phyloP scores from a whole-genome alignment of 2,113 vertebrate species.

The Falco punctatus region DNA sequence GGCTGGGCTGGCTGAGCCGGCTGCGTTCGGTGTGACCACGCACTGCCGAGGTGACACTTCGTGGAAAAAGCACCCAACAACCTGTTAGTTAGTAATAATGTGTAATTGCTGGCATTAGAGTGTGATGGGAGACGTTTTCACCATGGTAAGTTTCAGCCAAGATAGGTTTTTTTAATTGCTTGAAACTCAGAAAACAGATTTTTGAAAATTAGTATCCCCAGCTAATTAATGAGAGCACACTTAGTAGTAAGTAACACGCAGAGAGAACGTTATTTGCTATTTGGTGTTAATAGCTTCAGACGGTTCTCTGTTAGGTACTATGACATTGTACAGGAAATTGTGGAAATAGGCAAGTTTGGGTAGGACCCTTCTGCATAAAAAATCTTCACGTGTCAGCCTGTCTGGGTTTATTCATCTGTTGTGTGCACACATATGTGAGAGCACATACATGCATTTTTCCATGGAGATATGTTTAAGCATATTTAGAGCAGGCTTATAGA shows the following conservation, averaged over 20 bases:
- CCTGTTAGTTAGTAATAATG: too few species aligned
- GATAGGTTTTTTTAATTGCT: not conserved
- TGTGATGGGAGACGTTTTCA: not conserved
- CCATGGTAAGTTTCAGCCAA: not conserved
- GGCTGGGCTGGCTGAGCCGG: not conserved
- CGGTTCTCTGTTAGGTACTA: not conserved
- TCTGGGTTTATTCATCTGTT: not conserved
- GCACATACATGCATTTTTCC: rapidly evolving
- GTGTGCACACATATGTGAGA: not conserved
- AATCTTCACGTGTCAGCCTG: not conserved
- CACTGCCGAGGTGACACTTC: not conserved
- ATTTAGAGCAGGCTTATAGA: not conserved
- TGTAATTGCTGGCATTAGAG: not conserved
- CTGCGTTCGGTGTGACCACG: not conserved
- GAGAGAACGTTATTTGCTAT: not conserved
- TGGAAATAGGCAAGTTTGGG: not conserved
- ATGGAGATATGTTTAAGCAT: not conserved
- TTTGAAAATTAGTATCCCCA: not conserved
- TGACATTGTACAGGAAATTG: not conserved
- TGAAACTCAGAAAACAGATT: not conserved
- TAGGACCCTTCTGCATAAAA: not conserved
- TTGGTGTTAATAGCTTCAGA: not conserved
- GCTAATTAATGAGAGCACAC: rapidly evolving
- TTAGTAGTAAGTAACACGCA: not conserved
- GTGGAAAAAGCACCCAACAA: not conserved